Evolutionary conservation across 2,113 vertebrate species (phyloP).

Genomic region (Ginglymostoma cirratum): DNA sequence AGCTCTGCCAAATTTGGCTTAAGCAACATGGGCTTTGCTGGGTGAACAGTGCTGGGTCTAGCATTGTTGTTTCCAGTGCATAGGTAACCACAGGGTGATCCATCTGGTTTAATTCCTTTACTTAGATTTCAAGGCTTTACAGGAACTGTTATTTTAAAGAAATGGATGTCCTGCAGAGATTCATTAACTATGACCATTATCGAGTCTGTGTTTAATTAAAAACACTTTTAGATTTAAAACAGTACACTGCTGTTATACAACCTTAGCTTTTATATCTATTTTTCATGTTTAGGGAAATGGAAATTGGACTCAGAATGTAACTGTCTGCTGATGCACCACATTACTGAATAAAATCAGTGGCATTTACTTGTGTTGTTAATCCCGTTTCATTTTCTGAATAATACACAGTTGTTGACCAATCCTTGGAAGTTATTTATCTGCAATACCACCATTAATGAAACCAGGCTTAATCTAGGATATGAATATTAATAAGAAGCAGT

Average conservation of each 20-base stretch:
- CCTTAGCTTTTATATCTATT: background rate
- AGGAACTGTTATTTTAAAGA: background rate
- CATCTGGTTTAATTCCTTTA: too few species aligned
- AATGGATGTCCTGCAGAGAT: background rate
- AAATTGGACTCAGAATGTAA: background rate
- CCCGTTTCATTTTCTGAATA: background rate
- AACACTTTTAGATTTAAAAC: background rate
- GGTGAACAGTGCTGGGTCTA: too few species aligned
- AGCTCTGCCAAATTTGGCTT: too few species aligned
- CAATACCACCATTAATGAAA: background rate
- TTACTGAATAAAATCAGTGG: background rate
- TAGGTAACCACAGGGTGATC: too few species aligned
- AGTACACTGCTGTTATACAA: background rate
- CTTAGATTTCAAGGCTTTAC: too few species aligned
- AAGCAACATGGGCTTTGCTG: too few species aligned
- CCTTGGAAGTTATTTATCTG: background rate
- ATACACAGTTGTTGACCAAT: background rate
- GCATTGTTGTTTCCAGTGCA: too few species aligned
- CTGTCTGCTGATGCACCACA: background rate
- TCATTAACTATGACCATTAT: background rate
- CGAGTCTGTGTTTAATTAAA: background rate
- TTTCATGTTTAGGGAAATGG: background rate
- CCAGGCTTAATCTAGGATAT: background rate
- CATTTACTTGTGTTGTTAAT: background rate
- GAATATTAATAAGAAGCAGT: background rate